Conservation (phyloP, 1,140 invertebrate species). For the Trachymyrmex cornetzi region DNA sequence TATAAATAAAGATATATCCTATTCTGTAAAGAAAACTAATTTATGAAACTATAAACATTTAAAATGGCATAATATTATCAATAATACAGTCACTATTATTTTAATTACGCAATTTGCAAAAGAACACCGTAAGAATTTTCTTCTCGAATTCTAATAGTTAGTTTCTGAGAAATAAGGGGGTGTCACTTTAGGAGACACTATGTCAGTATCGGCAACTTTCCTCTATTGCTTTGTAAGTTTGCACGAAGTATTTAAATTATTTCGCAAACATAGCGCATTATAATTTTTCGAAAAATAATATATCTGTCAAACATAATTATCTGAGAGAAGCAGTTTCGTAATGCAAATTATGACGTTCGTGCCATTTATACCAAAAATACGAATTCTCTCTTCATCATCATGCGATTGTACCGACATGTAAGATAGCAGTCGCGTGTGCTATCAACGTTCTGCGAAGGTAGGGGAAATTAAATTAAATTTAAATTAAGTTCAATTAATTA, state of each 20-base stretch:
- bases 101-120: too few species aligned
- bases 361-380: background rate
- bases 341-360: background rate
- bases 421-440: conserved; percentile 33
- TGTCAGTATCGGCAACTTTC: too few species aligned
- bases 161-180: too few species aligned
- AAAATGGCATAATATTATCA: too few species aligned
- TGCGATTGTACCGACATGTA: background rate
- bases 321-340: background rate
- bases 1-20: too few species aligned
- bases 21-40: too few species aligned
- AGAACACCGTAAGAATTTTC: too few species aligned
- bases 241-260: background rate
- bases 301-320: background rate
- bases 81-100: too few species aligned
- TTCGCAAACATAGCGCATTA: background rate
- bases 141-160: too few species aligned
- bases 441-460: background rate
- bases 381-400: conserved; percentile 15
- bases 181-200: too few species aligned
- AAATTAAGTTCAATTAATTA: conserved; percentile 84
- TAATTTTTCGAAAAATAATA: conserved; percentile 10
- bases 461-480: conserved; percentile 83
- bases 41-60: too few species aligned
- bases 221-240: background rate